A percentile compares a stretch with the other conserved stretches of the same genome.
Conservation (phyloP, 2,113 vertebrate genomes). For the Peromyscus californicus region DNA sequence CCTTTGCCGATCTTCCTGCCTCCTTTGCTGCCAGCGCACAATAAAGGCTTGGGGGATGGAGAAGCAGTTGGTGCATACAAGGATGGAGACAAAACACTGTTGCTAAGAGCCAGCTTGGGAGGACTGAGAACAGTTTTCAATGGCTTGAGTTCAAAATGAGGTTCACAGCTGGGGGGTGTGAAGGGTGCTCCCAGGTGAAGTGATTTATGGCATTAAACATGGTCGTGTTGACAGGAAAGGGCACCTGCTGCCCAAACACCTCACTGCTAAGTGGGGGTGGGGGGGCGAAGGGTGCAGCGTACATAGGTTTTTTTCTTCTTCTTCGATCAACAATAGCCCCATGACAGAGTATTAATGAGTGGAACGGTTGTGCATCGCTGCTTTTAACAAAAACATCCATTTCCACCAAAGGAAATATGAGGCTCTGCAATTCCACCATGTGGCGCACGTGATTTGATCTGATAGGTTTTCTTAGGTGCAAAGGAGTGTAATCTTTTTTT, state of each 20-base stretch:
- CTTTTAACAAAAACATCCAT: conserved; percentile 29
- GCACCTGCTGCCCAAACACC: background rate
- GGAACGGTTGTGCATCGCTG: background rate
- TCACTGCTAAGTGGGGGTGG: background rate
- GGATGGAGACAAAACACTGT: background rate
- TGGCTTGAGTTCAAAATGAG: conserved; percentile 57
- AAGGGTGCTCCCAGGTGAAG: conserved; percentile 54
- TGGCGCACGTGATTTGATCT: background rate
- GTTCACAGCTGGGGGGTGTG: background rate
- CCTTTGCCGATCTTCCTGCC: background rate
- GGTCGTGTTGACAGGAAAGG: conserved; percentile 66
- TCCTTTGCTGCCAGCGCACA: background rate
- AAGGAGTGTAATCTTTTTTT: background rate
- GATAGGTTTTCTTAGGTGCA: conserved; percentile 46
- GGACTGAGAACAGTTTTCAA: background rate
- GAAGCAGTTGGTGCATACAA: background rate
- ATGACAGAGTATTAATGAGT: conserved; percentile 34
- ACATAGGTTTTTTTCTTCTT: background rate
- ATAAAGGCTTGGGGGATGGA: background rate
- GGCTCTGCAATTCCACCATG: background rate
- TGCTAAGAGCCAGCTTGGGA: conserved; percentile 21
- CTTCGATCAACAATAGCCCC: conserved; percentile 25
- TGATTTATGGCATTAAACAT: conserved; percentile 33
- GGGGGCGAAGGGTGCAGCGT: background rate
- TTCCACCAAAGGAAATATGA: conserved; percentile 55